A percentile compares a stretch with the other conserved stretches of the same genome.
Evolutionary conservation across 1,140 invertebrate species (phyloP).

Genomic region (Drosophila suzukii): DNA sequence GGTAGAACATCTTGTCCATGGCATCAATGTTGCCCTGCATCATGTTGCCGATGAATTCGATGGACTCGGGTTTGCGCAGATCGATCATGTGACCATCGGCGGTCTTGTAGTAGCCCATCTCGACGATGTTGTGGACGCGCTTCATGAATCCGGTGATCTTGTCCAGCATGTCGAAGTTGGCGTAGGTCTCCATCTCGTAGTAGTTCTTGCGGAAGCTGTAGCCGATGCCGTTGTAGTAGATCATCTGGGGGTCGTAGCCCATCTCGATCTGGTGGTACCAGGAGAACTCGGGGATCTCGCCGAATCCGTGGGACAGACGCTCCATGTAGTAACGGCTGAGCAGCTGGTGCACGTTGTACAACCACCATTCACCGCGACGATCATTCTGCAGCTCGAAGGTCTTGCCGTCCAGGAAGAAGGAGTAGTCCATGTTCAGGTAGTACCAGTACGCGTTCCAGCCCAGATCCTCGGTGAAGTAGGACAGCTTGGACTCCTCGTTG

Average conservation of each 20-base stretch:
- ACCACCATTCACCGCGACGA: slow-evolving; percentile 10
- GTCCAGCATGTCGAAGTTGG: slow-evolving; percentile 85
- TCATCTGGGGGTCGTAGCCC: slow-evolving; percentile 14
- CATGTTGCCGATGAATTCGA: slow-evolving; percentile 61
- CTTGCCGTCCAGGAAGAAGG: slow-evolving; percentile 10
- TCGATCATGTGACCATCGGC: slow-evolving; percentile 84
- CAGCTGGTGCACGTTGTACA: slow-evolving; percentile 76
- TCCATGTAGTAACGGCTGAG: slow-evolving; percentile 88
- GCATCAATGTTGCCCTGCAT: slow-evolving; percentile 9
- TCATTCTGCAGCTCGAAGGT: slow-evolving; percentile 7
- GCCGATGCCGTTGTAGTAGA: slow-evolving; percentile 13
- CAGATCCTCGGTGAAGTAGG: slow-evolving; percentile 14
- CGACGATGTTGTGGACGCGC: slow-evolving; percentile 87
- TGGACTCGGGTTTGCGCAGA: slow-evolving; percentile 85
- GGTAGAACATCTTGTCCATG: slow-evolving; percentile 76
- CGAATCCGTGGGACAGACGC: slow-evolving; percentile 87
- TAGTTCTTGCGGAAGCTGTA: slow-evolving; percentile 55
- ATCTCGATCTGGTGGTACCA: slow-evolving; percentile 84
- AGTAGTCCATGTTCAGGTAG: slow-evolving; percentile 16
- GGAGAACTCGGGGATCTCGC: slow-evolving; percentile 87
- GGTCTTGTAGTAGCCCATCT: slow-evolving; percentile 87
- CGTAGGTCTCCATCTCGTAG: slow-evolving; percentile 86
- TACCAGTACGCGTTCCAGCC: slow-evolving; percentile 16
- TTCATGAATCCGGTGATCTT: slow-evolving; percentile 86
- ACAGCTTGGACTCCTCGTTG: slow-evolving; percentile 4